Base-by-base conservation (phyloP, 2,797 vertebrate genomes). In the Manis crassicaudata region DNA sequence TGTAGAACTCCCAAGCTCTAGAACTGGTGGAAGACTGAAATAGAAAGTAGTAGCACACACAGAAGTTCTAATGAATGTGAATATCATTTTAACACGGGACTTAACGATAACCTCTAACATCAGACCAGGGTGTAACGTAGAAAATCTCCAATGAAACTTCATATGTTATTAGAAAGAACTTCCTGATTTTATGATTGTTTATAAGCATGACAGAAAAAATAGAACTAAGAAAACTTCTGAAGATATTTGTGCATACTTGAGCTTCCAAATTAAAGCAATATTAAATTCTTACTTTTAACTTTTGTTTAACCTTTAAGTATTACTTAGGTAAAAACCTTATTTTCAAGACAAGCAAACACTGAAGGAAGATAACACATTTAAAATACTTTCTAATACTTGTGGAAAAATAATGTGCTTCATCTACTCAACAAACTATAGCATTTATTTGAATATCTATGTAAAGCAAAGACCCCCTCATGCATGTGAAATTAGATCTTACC, bases 291-390 rank as follows among this genome's bases (percentile, higher is more conserved):
- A 81, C 68, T 77, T 81, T 79, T 50, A 43, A 81, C 3, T 83
- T 75, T 60, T 67, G 2, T 18, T 27, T 17, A 25, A 46, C 46
- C 29, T 70, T 84, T 63, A 88, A 90, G 82, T 82, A 86, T 63
- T 77, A 82, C 62, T 67, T 75, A 67, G 16, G 35, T 65, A 6
- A 95, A 81, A 40, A 86, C 54, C 46, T 93, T 52, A 65, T 80
- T 70, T 94, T 92, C 56, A 90, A 20, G 58, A 35, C 56, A 94
- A 96, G 20, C 60, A 13, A 43, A 62, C 23, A 43, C 85, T 43
- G 65, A 96, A 95, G 40, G 23, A 90, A 97, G 20, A 76, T 6
- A 89, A 79, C 21, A 95, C 16, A 58, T 81, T 87, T 62, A 68
- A 88, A 87, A 92, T 72, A 75, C 16, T 40, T 93, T 72, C 60